phyloP scores from a whole-genome alignment of 2,888 invertebrate genomes.

The Tribolium freemani region DNA sequence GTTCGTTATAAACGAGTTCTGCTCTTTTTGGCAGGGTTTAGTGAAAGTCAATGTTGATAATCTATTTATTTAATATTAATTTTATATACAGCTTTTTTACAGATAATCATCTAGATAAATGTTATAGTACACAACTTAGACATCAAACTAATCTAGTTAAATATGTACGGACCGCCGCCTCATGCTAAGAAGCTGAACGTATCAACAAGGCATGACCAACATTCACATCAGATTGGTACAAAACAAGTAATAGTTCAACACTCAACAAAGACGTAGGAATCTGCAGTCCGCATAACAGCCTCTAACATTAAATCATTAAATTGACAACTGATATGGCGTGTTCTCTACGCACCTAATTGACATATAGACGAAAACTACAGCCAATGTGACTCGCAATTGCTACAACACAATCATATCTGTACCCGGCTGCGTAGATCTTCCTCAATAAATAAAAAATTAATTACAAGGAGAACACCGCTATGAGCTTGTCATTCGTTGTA shows the following conservation, averaged over 20 bases:
- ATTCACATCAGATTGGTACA: constrained; percentile 37
- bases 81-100: constrained; percentile 62
- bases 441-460: constrained; percentile 28
- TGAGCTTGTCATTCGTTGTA: constrained; percentile 59
- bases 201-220: constrained; percentile 39
- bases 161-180: constrained; percentile 59
- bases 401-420: constrained; percentile 66
- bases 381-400: constrained; percentile 62
- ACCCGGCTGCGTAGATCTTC: constrained; percentile 52
- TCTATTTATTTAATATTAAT: constrained; percentile 58
- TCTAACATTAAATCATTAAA: constrained; percentile 65
- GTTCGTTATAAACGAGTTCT: too few relatives aligned
- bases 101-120: constrained; percentile 62
- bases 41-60: constrained; percentile 44
- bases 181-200: constrained; percentile 53
- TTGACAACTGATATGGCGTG: constrained; percentile 67
- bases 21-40: too few relatives aligned
- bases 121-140: constrained; percentile 62
- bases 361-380: constrained; percentile 63
- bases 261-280: constrained; percentile 45
- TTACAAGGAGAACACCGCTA: constrained; percentile 48
- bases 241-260: constrained; percentile 39
- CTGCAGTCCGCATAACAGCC: constrained; percentile 65
- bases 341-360: constrained; percentile 66
- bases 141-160: constrained; percentile 56